Evolutionary conservation across 1,140 invertebrate species (phyloP).

Genomic region (Cyphomyrmex costatus): DNA sequence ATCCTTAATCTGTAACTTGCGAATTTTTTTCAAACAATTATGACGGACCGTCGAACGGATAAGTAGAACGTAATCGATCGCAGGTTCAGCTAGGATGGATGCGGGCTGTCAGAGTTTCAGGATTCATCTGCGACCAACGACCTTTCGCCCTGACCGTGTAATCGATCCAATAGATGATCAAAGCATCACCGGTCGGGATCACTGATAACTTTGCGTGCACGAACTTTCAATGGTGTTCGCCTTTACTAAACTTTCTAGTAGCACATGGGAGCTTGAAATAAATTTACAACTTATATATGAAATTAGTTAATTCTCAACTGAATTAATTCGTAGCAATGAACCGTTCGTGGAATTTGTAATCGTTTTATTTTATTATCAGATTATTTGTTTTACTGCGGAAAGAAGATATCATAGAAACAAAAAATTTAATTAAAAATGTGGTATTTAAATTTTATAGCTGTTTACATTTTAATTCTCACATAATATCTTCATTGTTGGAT

Average conservation of each 20-base stretch:
- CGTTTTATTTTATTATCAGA: too few species aligned
- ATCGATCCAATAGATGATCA: slow-evolving; percentile 54
- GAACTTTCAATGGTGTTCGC: slow-evolving; percentile 20
- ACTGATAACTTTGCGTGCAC: slow-evolving; percentile 28
- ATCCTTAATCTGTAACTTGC: background rate
- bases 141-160: slow-evolving; percentile 67
- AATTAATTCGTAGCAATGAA: background rate
- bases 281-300: slow-evolving; percentile 27
- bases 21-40: slow-evolving; percentile 46
- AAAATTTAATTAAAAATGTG: background rate
- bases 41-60: background rate
- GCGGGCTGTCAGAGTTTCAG: slow-evolving; percentile 59
- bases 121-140: slow-evolving; percentile 73
- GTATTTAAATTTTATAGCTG: background rate
- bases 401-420: background rate
- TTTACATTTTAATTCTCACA: background rate
- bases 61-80: slow-evolving; percentile 60
- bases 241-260: slow-evolving; percentile 10
- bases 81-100: slow-evolving; percentile 9
- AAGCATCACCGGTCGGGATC: slow-evolving; percentile 37
- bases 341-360: slow-evolving; percentile 3
- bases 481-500: background rate
- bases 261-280: background rate
- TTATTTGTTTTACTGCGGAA: background rate
- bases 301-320: background rate